Evolutionary conservation across 2,888 invertebrate genomes (phyloP).

Genomic region (Spodoptera picta): DNA sequence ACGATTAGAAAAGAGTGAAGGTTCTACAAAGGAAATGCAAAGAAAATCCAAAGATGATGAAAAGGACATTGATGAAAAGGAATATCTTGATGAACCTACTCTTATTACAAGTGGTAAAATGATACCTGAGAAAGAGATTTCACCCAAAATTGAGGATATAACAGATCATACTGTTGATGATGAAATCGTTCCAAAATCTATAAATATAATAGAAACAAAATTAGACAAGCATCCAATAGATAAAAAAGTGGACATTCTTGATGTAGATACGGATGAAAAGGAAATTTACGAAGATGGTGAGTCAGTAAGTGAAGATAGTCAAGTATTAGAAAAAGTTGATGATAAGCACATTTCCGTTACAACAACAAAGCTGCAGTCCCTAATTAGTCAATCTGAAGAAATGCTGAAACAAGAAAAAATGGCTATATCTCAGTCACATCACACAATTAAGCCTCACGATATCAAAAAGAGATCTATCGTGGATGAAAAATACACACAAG

Average conservation of each 20-base stretch:
- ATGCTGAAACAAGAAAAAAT: conserved; percentile 62
- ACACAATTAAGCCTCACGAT: conserved; percentile 43
- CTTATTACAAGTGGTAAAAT: neutral
- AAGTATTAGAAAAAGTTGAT: conserved; percentile 46
- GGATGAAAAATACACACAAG: conserved; percentile 48
- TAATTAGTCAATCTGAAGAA: conserved; percentile 62
- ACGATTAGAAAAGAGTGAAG: conserved; percentile 20
- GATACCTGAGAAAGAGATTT: conserved; percentile 1
- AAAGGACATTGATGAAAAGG: conserved; percentile 63
- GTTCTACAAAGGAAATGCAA: conserved; percentile 58
- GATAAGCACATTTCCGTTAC: conserved; percentile 42
- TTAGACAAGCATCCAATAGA: conserved; percentile 2
- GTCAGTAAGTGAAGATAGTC: conserved; percentile 60
- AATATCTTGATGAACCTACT: conserved; percentile 28
- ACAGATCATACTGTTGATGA: conserved; percentile 14
- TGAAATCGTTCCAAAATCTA: conserved; percentile 10
- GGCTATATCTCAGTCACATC: conserved; percentile 50
- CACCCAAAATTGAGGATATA: conserved; percentile 12
- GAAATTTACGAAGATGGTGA: conserved; percentile 60
- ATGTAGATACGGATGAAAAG: conserved; percentile 46
- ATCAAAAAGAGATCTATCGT: conserved; percentile 50
- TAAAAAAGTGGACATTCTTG: conserved; percentile 18
- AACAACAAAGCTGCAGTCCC: conserved; percentile 30
- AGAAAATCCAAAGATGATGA: conserved; percentile 56
- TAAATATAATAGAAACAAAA: neutral